A percentile compares a stretch with the other conserved stretches of the same genome.
phyloP scores from a whole-genome alignment of 1,140 invertebrate species.

The Hycleus phaleratus region DNA sequence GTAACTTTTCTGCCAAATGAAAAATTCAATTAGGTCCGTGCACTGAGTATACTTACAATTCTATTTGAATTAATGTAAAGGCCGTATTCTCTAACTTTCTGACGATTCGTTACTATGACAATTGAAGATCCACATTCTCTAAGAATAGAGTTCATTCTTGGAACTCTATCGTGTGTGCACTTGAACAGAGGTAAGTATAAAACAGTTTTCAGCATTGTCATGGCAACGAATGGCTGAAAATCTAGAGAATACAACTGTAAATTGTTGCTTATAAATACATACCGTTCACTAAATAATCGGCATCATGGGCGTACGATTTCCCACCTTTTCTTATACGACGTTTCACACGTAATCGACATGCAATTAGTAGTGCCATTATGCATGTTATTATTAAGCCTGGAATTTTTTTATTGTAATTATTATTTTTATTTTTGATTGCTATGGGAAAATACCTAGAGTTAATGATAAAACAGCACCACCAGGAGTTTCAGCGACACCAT shows the following conservation, averaged over 20 bases:
- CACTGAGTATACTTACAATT: no score
- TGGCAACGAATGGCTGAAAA: no score
- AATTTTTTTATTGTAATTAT: conserved; percentile 12
- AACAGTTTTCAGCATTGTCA: no score
- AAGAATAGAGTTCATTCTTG: no score
- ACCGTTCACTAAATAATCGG: conserved; percentile 94
- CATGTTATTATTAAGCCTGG: conserved; percentile 59
- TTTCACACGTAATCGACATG: conserved; percentile 67
- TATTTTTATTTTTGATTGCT: not conserved
- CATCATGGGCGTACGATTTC: conserved; percentile 84
- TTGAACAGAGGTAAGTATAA: no score
- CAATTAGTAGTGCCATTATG: conserved; percentile 62
- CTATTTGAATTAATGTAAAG: no score
- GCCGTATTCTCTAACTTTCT: no score
- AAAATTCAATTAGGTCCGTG: no score
- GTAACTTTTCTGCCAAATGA: no score
- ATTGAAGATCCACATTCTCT: no score
- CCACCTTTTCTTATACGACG: conserved; percentile 66
- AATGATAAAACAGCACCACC: conserved; percentile 79
- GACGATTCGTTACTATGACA: no score
- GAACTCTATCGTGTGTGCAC: no score
- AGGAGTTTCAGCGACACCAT: conserved; percentile 57
- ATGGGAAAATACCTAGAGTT: conserved; percentile 51
- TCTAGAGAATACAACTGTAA: not conserved
- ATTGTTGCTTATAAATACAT: conserved; percentile 77